Evolutionary conservation across 2,888 invertebrate genomes (phyloP), one percentile per base, ranked within the genome.

Genomic region (Eristalis tenax): DNA sequence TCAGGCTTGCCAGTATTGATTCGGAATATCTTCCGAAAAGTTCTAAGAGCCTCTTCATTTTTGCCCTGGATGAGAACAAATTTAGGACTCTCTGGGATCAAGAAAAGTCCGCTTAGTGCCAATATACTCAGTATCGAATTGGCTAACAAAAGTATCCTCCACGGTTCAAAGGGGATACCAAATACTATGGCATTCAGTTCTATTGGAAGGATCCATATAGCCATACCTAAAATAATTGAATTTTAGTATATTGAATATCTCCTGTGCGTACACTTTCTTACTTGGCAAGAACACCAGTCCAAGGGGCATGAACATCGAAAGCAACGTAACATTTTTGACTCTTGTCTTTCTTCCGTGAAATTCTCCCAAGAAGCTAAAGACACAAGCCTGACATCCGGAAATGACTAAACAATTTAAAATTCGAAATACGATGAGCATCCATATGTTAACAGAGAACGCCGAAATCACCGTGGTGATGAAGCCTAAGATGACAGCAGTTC

Each of bases 51-150:
- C 59, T 94, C 94, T 0, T 94, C 94, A 1, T 94, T 92, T 75
- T 94, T 93, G 0, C 96, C 95, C 73, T 94, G 95, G 0, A 95
- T 94, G 56, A 95, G 94, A 59, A 96, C 93, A 91, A 96, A 97
- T 92, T 97, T 96, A 0, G 97, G 97, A 87, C 96, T 97, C 91
- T 97, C 97, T 0, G 97, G 97, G 15, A 96, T 94, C 63, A 94
- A 93, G 8, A 94, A 90, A 15, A 96, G 92, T 15, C 95, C 93
- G 0, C 95, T 56, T 0, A 95, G 94, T 0, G 95, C 94, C 0
- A 96, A 68, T 0, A 96, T 90, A 89, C 95, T 95, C 0, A 97
- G 95, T 2, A 96, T 50, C 0, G 95, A 94, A 81, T 96, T 94
- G 0, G 95, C 92, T 0, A 96, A 94, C 2, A 97, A 92, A 80